These are phyloP conservation scores for Linnaemya vulpina DNA, from an alignment of 2,888 invertebrate species.

Conservation along the genomic window DNA sequence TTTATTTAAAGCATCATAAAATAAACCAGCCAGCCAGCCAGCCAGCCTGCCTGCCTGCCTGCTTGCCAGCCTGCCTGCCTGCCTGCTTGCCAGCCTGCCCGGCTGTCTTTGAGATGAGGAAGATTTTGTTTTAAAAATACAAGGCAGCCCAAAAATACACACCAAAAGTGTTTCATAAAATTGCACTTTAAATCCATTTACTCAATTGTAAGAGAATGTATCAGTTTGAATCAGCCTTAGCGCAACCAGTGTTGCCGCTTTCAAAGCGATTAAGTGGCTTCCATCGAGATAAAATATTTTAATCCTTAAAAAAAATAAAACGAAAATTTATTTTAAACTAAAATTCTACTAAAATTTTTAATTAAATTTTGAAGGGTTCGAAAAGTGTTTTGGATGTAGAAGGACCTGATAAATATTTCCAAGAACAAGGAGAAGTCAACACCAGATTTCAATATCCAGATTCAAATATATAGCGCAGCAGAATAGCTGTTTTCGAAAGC, in stretches of 20 bases:
- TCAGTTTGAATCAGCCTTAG: constrained; percentile 4
- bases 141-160: constrained; percentile 5
- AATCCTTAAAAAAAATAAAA: no score
- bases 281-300: no score
- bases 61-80: constrained; percentile 10
- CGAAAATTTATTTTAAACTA: no score
- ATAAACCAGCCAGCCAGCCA: constrained; percentile 25
- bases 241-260: not conserved
- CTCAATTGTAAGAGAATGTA: not conserved
- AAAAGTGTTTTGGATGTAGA: no score
- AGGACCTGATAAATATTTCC: no score
- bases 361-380: no score
- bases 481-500: no score
- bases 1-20: constrained; percentile 11
- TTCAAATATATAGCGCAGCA: no score
- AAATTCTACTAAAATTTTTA: no score
- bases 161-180: constrained; percentile 33
- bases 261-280: no score
- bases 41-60: constrained; percentile 10
- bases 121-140: constrained; percentile 31
- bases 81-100: constrained; percentile 17
- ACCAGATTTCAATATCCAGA: no score
- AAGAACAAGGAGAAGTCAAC: no score
- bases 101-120: constrained; percentile 19
- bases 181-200: constrained; percentile 48